phyloP scores from a whole-genome alignment of 2,797 vertebrate genomes.

The Acipenser oxyrinchus region DNA sequence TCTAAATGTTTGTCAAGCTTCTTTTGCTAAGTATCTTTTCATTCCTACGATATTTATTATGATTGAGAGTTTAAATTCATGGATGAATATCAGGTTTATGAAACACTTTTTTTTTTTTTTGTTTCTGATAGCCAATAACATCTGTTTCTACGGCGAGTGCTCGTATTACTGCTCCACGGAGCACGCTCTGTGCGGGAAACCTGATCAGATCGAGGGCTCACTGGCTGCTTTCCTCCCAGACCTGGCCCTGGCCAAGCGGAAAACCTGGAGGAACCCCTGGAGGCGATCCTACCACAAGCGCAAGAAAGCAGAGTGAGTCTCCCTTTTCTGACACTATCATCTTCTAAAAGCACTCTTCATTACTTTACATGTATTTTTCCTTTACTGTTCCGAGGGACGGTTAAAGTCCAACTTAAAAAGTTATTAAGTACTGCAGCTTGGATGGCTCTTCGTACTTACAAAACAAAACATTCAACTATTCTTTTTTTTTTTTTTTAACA shows the following conservation, averaged over 20 bases:
- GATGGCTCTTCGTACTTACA: too few species aligned
- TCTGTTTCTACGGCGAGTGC: constrained; percentile 96
- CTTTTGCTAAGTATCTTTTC: too few species aligned
- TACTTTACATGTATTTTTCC: too few species aligned
- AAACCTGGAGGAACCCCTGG: constrained; percentile 97
- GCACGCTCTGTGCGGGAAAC: constrained; percentile 88
- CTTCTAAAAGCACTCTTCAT: too few species aligned
- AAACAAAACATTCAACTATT: too few species aligned
- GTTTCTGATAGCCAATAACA: constrained; percentile 74
- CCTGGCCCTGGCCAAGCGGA: constrained; percentile 85
- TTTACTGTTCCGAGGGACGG: too few species aligned
- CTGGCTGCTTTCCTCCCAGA: constrained; percentile 92
- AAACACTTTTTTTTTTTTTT: constrained; percentile 63
- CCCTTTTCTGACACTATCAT: too few species aligned
- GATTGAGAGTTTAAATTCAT: constrained; percentile 57
- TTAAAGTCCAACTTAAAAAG: too few species aligned
- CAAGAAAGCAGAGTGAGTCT: constrained; percentile 41
- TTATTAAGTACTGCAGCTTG: too few species aligned
- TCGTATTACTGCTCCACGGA: constrained; percentile 98
- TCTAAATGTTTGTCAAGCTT: too few species aligned
- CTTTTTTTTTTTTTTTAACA: too few species aligned
- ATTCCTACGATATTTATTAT: constrained; percentile 89
- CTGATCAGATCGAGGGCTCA: constrained; percentile 90
- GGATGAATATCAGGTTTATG: too few species aligned
- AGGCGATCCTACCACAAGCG: constrained; percentile 80